Conservation (phyloP, 2,113 vertebrate species). For the Carassius carassius region DNA sequence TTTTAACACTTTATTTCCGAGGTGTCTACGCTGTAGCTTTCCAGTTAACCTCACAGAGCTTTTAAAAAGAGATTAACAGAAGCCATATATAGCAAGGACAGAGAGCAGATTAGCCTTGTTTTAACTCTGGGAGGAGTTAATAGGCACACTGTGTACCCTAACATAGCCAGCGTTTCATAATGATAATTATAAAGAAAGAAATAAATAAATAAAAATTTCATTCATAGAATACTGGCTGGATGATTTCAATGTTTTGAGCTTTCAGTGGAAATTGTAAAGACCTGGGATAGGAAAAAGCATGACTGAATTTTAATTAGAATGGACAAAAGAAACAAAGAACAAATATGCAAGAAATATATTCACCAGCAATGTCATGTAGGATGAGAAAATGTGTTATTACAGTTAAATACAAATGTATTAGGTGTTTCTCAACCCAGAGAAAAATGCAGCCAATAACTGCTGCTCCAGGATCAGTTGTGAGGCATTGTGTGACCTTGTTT, state of each 20-base stretch:
- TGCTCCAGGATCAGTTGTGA: background rate
- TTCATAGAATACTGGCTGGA: too few relatives aligned
- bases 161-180: background rate
- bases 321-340: too few relatives aligned
- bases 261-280: too few relatives aligned
- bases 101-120: conserved; percentile 72
- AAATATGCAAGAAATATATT: background rate
- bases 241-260: too few relatives aligned
- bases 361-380: background rate
- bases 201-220: too few relatives aligned
- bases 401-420: background rate
- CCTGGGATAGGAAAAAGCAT: too few relatives aligned
- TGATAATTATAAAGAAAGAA: too few relatives aligned
- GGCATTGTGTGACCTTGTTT: conserved; percentile 56
- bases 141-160: background rate
- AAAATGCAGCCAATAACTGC: background rate
- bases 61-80: conserved; percentile 72
- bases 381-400: background rate
- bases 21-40: conserved; percentile 49
- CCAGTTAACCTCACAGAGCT: conserved; percentile 59
- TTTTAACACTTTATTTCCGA: conserved; percentile 24
- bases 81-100: conserved; percentile 62
- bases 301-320: too few relatives aligned
- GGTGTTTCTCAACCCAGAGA: background rate
- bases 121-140: conserved; percentile 59